Evolutionary conservation across 2,113 vertebrate genomes (phyloP), one percentile per base, ranked within the genome.

Genomic region (Prinia subflava): DNA sequence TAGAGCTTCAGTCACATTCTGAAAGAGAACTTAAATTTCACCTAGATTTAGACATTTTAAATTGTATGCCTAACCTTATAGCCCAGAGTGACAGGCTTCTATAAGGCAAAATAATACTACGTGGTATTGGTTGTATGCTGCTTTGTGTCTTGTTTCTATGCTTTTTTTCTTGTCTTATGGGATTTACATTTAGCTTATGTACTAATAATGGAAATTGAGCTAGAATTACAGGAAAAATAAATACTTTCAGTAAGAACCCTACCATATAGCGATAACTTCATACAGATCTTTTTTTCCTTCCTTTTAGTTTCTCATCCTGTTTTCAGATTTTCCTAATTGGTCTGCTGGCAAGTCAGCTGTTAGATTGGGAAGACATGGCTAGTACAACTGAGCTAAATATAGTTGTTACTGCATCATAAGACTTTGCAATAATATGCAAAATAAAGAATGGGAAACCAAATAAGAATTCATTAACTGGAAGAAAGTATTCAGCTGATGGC

Each of bases 161-260:
- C 0, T 0, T 19, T 30, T 55, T 39, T 59, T 59, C 30, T 74
- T 4, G 0, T 62, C 10, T 82, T 63, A 27, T 3, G 31, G n/a
- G 31, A 60, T 50, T n/a, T n/a, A 8, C 1, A 4, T 71, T 90
- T 69, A 73, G 7, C 2, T 53, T 69, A 73, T 5, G 1, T 35
- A 67, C 8, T 52, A 69, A 56, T 47, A 83, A 79, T 10, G 10
- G 52, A 76, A 10, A 28, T 5, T 0, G 6, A 80, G 28, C 33
- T 63, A 41, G 42, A 89, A 63, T 71, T 84, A 37, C 18, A 74
- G 21, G 21, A 47, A 83, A 37, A 77, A 65, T 33, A 75, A 69
- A 67, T 41, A 33, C 27, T 7, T 30, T 89, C 73, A 50, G 9
- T 30, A 39, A 53, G 14, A 87, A 33, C 15, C 3, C 12, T 70